phyloP scores from a whole-genome alignment of 2,888 invertebrate genomes.

The Pachliopta kotzebuea region DNA sequence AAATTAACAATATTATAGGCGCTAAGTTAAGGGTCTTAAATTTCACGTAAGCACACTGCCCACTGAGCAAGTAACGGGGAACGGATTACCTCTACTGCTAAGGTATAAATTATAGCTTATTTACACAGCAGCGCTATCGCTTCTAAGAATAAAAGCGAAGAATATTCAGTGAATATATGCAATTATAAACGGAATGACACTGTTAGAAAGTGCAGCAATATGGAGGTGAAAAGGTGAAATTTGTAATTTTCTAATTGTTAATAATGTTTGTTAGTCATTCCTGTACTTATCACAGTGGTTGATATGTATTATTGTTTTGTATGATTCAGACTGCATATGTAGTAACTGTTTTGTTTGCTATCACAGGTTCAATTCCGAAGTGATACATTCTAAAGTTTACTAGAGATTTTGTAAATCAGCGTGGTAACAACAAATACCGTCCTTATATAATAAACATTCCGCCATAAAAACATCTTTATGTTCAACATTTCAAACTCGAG shows the following conservation, averaged over 20 bases:
- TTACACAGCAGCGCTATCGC: constrained; percentile 10
- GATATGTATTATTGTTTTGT: not conserved
- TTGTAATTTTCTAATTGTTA: constrained; percentile 6
- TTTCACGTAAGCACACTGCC: constrained; percentile 10
- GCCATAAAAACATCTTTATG: no score
- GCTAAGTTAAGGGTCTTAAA: constrained; percentile 18
- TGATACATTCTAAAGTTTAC: no score
- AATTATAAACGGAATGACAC: constrained; percentile 24
- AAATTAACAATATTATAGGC: constrained; percentile 14
- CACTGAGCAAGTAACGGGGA: constrained; percentile 16
- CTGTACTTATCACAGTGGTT: not conserved
- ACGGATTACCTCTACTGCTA: constrained; percentile 13
- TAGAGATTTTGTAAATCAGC: no score
- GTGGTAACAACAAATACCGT: no score
- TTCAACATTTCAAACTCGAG: no score
- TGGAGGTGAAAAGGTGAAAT: constrained; percentile 11
- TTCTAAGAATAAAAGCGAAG: constrained; percentile 19
- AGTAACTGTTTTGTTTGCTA: no score
- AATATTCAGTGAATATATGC: constrained; percentile 16
- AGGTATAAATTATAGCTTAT: constrained; percentile 23
- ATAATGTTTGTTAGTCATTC: not conserved
- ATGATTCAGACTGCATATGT: no score
- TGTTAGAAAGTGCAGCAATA: constrained; percentile 8
- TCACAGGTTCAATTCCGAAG: no score
- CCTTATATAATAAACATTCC: no score